Evolutionary conservation across 2,113 vertebrate genomes (phyloP), one percentile per base, ranked within the genome.

Genomic region (Labrus mixtus): DNA sequence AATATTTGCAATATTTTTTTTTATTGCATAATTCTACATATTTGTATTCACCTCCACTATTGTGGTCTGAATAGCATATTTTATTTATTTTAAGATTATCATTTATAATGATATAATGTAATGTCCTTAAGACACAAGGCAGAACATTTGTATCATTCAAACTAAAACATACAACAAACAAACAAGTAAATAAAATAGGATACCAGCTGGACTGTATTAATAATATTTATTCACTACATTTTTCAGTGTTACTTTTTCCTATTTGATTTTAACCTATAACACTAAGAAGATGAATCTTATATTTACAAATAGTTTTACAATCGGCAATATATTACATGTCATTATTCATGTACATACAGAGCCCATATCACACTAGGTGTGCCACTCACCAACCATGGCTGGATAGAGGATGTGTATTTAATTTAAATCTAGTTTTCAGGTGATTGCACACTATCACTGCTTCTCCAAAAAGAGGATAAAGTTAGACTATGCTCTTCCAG

Each of bases 161-260:
- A 45, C 11, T 16, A 15, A 12, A 45, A 20, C 17, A 51, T 10
- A 3, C 2, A n/a, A 10, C 1, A 51, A 4, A n/a, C 48, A 51
- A 48, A 6, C 16, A 48, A 48, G 17, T 7, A 19, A 48, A 48
- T 46, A 48, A 48, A 17, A 33, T 16, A 45, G 43, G 46, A 48
- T 20, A 9, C 48, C 19, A 16, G 23, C 29, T 83, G 82, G 75
- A 89, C 91, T 87, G 84, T 92, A 92, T 93, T 91, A 92, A 90
- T 82, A 89, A 80, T 89, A 82, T 93, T 93, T 92, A 91, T 92
- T 93, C 77, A 92, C 78, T 86, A 91, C 85, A 92, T 87, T 73
- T 79, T 89, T 80, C 86, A 91, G 68, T 87, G 89, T 91, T 90
- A 88, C 82, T 91, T 91, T 74, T 89, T 83, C 68, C 76, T 82